Evolutionary conservation across 2,888 invertebrate genomes (phyloP).

Genomic region (Lithophane leautieri): DNA sequence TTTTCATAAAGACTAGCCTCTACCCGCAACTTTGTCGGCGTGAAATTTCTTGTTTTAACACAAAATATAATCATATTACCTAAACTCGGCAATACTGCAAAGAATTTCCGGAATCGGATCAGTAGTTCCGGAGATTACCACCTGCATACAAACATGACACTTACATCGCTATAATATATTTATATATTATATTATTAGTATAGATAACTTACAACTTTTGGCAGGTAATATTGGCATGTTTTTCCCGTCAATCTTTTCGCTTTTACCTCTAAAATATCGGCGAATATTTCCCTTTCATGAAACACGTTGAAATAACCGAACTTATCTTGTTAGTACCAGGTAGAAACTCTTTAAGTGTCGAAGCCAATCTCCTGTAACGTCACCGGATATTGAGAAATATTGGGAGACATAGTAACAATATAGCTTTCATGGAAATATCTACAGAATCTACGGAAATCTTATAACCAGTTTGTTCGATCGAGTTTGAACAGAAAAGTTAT

Average conservation of each 20-base stretch:
- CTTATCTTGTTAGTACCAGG: constrained; percentile 9
- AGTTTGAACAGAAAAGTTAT: background rate
- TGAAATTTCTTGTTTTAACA: background rate
- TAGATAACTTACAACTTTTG: background rate
- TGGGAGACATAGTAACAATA: constrained; percentile 6
- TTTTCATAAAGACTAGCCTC: background rate
- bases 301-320: background rate
- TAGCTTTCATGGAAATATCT: constrained; percentile 8
- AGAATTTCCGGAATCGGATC: too few relatives aligned
- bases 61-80: background rate
- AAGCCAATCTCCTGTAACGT: constrained; percentile 15
- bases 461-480: background rate
- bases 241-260: background rate
- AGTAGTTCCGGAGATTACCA: too few relatives aligned
- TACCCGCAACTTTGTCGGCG: too few relatives aligned
- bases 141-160: too few relatives aligned
- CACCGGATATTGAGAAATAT: constrained; percentile 38
- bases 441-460: background rate
- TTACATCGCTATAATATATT: too few relatives aligned
- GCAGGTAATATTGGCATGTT: background rate
- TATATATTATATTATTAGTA: background rate
- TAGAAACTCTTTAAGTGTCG: background rate
- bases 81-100: too few relatives aligned
- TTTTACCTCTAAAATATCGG: background rate
- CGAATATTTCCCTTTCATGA: background rate